phyloP scores from a whole-genome alignment of 2,113 vertebrate species.

The Leucopsar rothschildi region DNA sequence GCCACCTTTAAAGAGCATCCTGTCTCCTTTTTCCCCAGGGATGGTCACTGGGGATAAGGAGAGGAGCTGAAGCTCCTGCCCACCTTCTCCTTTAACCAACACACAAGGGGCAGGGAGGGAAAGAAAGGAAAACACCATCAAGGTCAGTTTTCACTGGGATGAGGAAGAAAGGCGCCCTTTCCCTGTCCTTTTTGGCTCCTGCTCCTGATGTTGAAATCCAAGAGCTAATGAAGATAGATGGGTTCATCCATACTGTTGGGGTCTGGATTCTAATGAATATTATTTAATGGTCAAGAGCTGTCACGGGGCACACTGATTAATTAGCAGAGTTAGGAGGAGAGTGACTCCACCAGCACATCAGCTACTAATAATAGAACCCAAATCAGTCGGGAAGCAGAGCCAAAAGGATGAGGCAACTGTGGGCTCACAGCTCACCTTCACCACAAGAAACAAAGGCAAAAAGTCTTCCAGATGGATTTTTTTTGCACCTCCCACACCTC shows the following conservation, averaged over 20 bases:
- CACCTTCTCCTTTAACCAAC: neutral
- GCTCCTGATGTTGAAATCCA: neutral
- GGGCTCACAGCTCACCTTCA: conserved; percentile 33
- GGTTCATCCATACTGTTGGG: conserved; percentile 1
- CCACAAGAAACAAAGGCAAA: neutral
- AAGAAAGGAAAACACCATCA: neutral
- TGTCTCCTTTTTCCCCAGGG: neutral
- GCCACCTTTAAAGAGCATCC: neutral
- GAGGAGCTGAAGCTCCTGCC: neutral
- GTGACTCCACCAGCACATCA: neutral
- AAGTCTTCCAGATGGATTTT: neutral
- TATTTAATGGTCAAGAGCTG: conserved; percentile 55
- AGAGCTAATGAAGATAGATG: conserved; percentile 58
- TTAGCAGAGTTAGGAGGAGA: conserved; percentile 20
- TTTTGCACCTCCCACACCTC: neutral
- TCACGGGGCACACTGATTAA: conserved; percentile 33
- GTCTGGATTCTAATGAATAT: conserved; percentile 41
- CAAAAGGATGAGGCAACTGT: neutral
- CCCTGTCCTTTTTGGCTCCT: neutral
- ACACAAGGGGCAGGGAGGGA: rapidly evolving
- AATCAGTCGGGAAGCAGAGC: neutral
- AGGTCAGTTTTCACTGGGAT: neutral
- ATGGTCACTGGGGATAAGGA: neutral
- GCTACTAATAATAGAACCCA: conserved; percentile 47
- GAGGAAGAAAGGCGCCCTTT: neutral